Evolutionary conservation across 2,113 vertebrate species (phyloP).

Genomic region (Phocoena phocoena): DNA sequence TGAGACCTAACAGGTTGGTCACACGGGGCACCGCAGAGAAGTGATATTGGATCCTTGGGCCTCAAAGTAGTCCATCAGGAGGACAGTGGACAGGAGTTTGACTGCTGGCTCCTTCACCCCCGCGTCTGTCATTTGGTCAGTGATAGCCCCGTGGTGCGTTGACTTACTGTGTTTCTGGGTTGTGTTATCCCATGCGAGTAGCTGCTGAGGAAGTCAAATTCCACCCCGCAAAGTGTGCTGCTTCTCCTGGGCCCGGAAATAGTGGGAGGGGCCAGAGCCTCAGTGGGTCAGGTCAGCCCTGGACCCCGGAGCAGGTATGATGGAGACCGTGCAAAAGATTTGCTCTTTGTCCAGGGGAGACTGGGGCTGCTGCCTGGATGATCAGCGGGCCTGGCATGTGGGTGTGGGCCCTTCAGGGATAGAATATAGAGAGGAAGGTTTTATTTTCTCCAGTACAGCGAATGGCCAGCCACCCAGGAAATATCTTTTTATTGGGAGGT

Average conservation of each 20-base stretch:
- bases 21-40: not conserved
- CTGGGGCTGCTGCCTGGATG: rapidly evolving
- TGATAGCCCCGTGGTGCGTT: not conserved
- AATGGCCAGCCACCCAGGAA: not conserved
- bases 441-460: not conserved
- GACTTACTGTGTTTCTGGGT: not conserved
- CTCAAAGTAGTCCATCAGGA: not conserved
- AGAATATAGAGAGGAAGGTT: not conserved
- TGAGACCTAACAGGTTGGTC: not conserved
- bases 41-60: not conserved
- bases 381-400: no score
- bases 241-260: not conserved
- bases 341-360: not conserved
- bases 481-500: not conserved
- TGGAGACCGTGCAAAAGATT: rapidly evolving
- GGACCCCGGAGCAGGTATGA: no score
- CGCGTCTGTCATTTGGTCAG: not conserved
- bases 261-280: not conserved
- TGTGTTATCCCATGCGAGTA: not conserved
- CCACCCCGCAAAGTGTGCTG: not conserved
- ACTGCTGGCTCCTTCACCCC: not conserved
- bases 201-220: not conserved
- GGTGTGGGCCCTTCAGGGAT: not conserved
- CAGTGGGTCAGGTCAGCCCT: not conserved
- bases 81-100: not conserved